phyloP scores from a whole-genome alignment of 2,888 invertebrate species.

The Spodoptera littoralis region DNA sequence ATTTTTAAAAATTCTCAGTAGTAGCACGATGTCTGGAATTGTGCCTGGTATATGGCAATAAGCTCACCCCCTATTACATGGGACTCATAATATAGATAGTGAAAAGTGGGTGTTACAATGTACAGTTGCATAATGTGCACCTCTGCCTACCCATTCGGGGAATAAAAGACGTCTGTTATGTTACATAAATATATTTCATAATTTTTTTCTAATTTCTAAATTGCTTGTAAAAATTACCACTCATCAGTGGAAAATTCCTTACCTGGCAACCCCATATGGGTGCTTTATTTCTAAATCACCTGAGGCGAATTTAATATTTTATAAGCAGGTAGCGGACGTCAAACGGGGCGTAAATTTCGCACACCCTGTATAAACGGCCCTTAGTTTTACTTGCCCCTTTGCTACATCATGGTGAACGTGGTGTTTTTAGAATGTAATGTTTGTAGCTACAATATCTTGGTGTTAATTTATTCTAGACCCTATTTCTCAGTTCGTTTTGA shows the following conservation, averaged over 20 bases:
- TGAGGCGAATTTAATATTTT: conserved; percentile 55
- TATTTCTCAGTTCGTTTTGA: no score
- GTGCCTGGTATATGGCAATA: no score
- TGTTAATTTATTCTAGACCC: no score
- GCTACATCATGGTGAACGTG: conserved; percentile 15
- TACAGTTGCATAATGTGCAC: no score
- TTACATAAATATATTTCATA: not conserved
- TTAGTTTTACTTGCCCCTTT: conserved; percentile 22
- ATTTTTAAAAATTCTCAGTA: no score
- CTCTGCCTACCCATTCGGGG: no score
- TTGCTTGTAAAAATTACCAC: not conserved
- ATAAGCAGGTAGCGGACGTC: conserved; percentile 46
- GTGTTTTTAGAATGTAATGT: conserved; percentile 11
- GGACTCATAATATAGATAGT: no score
- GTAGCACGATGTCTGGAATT: no score
- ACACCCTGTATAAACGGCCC: conserved; percentile 26
- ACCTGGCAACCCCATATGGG: conserved; percentile 15
- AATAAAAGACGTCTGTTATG: no score
- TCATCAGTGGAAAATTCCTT: not conserved
- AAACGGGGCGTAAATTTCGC: conserved; percentile 52
- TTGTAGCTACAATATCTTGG: not conserved
- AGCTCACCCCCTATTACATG: no score
- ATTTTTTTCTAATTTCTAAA: no score
- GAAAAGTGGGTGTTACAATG: no score
- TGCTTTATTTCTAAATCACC: conserved; percentile 45